These are phyloP conservation scores for Burhinus bistriatus DNA, from an alignment of 2,113 vertebrate genomes.

Conservation along the genomic window DNA sequence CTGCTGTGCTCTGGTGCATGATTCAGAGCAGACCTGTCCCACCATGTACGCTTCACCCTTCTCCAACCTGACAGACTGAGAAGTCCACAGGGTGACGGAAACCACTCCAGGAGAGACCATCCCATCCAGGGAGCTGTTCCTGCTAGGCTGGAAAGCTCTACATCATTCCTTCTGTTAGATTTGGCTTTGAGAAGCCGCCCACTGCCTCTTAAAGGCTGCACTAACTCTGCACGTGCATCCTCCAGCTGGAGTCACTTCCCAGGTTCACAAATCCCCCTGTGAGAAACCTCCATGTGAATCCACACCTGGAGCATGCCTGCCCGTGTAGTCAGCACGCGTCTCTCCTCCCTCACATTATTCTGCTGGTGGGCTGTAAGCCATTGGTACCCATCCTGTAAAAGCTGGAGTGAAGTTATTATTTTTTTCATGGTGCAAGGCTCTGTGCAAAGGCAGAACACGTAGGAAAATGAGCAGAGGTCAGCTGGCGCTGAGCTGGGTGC, in stretches of 20 bases:
- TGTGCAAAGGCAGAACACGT: background rate
- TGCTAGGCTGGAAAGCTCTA: background rate
- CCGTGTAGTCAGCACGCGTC: fast-evolving
- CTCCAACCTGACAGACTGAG: background rate
- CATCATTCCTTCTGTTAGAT: background rate
- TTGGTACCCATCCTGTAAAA: background rate
- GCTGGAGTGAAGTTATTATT: background rate
- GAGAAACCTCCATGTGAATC: background rate
- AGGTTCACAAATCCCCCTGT: background rate
- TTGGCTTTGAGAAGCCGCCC: background rate
- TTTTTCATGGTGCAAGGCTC: background rate
- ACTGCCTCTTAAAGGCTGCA: background rate
- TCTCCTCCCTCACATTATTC: background rate
- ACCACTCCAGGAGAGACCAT: background rate
- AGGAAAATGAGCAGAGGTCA: background rate
- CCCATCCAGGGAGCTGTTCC: background rate
- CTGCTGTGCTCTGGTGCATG: fast-evolving
- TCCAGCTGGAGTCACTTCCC: background rate
- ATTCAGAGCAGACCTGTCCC: background rate
- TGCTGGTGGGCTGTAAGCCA: background rate
- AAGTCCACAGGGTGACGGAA: background rate
- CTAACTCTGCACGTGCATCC: fast-evolving
- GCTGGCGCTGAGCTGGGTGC: background rate
- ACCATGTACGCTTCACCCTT: background rate
- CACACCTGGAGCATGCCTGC: background rate